Conservation (phyloP, 1,140 invertebrate genomes). For the Myzus persicae region DNA sequence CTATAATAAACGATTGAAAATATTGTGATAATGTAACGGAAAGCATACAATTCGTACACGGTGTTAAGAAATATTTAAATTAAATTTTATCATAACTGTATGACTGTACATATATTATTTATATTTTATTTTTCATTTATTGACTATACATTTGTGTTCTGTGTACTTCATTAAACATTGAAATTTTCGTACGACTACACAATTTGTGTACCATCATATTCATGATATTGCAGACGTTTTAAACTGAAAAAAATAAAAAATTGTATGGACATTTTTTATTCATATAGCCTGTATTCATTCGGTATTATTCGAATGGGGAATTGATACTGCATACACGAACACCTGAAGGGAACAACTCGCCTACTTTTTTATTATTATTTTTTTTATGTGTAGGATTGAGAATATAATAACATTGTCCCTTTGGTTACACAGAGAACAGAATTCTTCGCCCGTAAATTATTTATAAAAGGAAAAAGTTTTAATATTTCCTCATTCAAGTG, state of each 20-base stretch:
- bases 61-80: background rate
- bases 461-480: constrained; percentile 40
- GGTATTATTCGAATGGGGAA: constrained; percentile 8
- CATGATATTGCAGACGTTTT: background rate
- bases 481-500: constrained; percentile 37
- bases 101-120: background rate
- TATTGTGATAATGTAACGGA: background rate
- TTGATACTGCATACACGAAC: background rate
- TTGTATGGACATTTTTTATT: background rate
- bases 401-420: constrained; percentile 39
- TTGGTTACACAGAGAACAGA: background rate
- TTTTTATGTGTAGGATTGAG: constrained; percentile 21
- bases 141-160: background rate
- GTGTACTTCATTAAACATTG: constrained; percentile 20
- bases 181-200: constrained; percentile 2
- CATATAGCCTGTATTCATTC: background rate
- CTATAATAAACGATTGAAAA: background rate
- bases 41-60: background rate
- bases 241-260: constrained; percentile 6
- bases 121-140: background rate
- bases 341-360: constrained; percentile 2
- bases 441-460: constrained; percentile 50
- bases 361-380: background rate
- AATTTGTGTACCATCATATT: background rate
- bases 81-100: background rate